Evolutionary conservation across 2,888 invertebrate genomes (phyloP), one percentile per base, ranked within the genome.

Genomic region (Baccha elongata): DNA sequence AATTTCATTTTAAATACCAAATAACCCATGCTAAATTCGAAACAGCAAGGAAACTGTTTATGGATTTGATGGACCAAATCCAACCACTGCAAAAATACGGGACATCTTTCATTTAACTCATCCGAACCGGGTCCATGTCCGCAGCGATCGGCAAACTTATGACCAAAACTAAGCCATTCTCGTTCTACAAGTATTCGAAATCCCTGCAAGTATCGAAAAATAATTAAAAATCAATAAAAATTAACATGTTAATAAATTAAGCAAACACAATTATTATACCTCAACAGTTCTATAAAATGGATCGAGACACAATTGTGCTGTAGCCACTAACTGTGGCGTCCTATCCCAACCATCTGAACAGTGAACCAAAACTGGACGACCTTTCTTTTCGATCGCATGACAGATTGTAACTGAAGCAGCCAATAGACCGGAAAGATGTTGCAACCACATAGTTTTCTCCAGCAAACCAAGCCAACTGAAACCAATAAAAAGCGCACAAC

Each of bases 281-380:
- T 97, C 95, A 64, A 97, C 93, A 10, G 99, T 99, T 86, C 99
- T 93, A 91, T 99, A 99, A 91, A 94, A 95, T 0, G 98, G 98
- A 92, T 99, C 99, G 40, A 99, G 92, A 88, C 99, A 92, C 44
- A 99, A 92, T 91, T 99, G 96, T 11, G 98, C 97, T 62, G 99
- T 93, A 42, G 98, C 96, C 13, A 97, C 97, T 85, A 99, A 96
- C 92, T 99, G 99, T 50, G 99, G 97, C 71, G 99, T 99, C 86
- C 99, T 93, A 91, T 99, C 99, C 99, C 99, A 99, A 52, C 99
- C 99, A 91, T 99, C 99, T 2, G 98, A 98, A 91, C 99, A 99
- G 91, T 99, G 99, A 8, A 99, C 98, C 80, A 99, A 92, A 67
- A 98, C 99, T 6, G 98, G 97, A 58, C 97, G 93, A 15, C 94